Base-by-base conservation (phyloP, 2,888 invertebrate genomes). In the Mycogona germanica region DNA sequence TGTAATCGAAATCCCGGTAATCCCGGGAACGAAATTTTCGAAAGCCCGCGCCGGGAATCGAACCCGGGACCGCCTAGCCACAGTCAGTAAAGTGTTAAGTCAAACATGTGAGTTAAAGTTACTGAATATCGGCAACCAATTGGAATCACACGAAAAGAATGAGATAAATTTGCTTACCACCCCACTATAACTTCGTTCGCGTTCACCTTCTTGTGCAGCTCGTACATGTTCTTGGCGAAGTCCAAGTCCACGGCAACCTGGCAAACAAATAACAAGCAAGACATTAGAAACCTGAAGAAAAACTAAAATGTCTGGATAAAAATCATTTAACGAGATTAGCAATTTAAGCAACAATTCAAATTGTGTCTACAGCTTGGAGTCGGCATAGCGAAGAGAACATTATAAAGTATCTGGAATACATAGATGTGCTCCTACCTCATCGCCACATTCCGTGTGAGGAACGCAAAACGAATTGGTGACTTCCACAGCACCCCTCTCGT, bases 391-490 rank as follows among this genome's bases (percentile, higher is more conserved):
- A 32, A 9, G 9, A 32, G n/a, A 32, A n/a, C 35, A 32, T 12
- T 45, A 26, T 19, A 41, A 28, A 32, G 9, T 32, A 32, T 32
- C 9, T 12, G 35, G 9, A 9, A 9, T 32, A 32, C 35, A 12
- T 12, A n/a, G 9, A 12, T 9, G 9, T 32, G 35, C 21, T 12
- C 19, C 7, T 64, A 75, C 77, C 68, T 78, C 77, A 71, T 95
- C 95, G 62, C 89, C 89, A 64, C 88, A 86, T 72, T 98, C 97
- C 71, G 95, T 96, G 72, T 98, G 97, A 0, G 97, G 97, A 47
- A 98, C 97, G 67, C 96, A 93, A 74, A 97, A 98, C 69, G 96
- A 97, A 69, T 98, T 97, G 14, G 96, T 96, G 41, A 97, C 89
- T 76, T 97, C 96, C 51, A 96, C 88, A 55, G 87, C 79, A 55